Percentiles rank a stretch among this genome's conserved stretches.
Conservation (phyloP, 2,113 vertebrate species). For the Ornithorhynchus anatinus region DNA sequence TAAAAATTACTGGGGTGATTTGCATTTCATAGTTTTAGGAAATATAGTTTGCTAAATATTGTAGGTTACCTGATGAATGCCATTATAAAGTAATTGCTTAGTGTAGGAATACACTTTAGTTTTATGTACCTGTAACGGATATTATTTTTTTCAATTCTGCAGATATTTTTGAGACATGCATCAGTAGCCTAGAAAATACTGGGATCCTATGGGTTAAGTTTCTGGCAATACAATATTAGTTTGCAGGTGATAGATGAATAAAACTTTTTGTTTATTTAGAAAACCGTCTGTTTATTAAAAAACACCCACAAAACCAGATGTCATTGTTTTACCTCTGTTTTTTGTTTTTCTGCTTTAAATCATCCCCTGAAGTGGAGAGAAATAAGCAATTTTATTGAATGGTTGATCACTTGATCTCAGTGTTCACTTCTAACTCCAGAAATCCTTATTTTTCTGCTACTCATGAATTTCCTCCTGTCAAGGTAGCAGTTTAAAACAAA, state of each 20-base stretch:
- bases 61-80: background rate
- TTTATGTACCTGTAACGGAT: conserved; percentile 26
- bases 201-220: conserved; percentile 10
- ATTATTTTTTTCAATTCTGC: too few relatives aligned
- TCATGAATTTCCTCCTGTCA: conserved; percentile 7
- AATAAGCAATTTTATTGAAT: background rate
- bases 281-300: too few relatives aligned
- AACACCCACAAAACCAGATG: conserved; percentile 5
- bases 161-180: too few relatives aligned
- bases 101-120: conserved; percentile 26
- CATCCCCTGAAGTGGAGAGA: conserved; percentile 7
- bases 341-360: conserved; percentile 18
- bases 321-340: background rate
- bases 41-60: background rate
- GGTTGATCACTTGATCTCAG: background rate
- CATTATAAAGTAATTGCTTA: conserved; percentile 6
- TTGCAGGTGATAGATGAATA: conserved; percentile 24
- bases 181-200: conserved; percentile 5
- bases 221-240: background rate
- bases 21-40: too few relatives aligned
- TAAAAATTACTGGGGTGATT: too few relatives aligned
- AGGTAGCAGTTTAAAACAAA: conserved; percentile 43
- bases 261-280: conserved; percentile 20
- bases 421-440: conserved; percentile 23
- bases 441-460: conserved; percentile 31